phyloP scores from a whole-genome alignment of 2,888 invertebrate species.

The Tridacna gigas region DNA sequence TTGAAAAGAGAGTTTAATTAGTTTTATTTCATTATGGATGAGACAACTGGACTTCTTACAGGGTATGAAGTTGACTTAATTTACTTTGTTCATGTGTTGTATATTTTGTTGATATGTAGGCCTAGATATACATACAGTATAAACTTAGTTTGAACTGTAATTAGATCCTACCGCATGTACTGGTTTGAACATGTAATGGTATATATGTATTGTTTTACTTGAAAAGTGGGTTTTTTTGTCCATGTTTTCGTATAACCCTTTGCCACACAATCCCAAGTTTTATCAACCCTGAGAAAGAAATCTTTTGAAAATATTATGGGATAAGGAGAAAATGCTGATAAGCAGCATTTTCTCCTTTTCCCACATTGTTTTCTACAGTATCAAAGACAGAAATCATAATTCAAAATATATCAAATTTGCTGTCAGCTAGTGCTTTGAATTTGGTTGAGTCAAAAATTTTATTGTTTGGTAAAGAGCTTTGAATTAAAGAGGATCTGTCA shows the following conservation, averaged over 20 bases:
- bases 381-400: background rate
- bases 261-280: no score
- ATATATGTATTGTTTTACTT: no score
- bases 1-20: background rate
- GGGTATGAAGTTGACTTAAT: background rate
- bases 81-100: background rate
- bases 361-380: background rate
- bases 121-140: no score
- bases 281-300: background rate
- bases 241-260: no score
- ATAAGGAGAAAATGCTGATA: background rate
- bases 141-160: no score
- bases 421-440: background rate
- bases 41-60: background rate
- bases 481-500: no score
- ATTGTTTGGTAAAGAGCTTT: no score
- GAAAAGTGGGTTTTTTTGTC: no score
- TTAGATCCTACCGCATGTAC: no score
- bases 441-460: no score
- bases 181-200: no score
- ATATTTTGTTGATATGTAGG: no score
- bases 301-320: background rate
- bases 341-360: background rate
- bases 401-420: background rate
- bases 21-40: slow-evolving; percentile 15